These are phyloP conservation scores for Anseranas semipalmata DNA, from an alignment of 2,113 vertebrate genomes.

Conservation along the genomic window DNA sequence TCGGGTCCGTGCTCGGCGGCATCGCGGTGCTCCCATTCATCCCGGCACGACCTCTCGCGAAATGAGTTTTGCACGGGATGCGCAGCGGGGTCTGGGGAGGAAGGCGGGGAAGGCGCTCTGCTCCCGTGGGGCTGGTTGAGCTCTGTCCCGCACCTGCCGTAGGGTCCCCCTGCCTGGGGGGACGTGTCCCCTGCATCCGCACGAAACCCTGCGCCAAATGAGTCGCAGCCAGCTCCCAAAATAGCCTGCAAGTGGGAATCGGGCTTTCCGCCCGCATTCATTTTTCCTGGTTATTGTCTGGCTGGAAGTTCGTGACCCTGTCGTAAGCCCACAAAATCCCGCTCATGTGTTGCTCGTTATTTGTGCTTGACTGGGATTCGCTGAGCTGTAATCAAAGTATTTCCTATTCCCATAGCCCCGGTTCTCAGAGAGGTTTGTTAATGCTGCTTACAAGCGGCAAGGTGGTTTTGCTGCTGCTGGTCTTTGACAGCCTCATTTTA, in stretches of 20 bases:
- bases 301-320: not conserved
- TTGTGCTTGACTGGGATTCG: constrained; percentile 53
- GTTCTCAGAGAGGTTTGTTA: not conserved
- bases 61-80: not conserved
- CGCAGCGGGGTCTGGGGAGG: rapidly evolving
- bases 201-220: not conserved
- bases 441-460: not conserved
- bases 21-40: not conserved
- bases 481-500: not conserved
- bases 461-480: not conserved
- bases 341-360: constrained; percentile 59
- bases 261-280: not conserved
- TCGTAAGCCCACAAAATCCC: not conserved
- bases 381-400: constrained; percentile 50
- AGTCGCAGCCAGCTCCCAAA: not conserved
- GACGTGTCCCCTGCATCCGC: not conserved
- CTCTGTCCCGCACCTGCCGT: rapidly evolving
- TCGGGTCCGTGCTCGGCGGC: not conserved
- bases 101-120: not conserved
- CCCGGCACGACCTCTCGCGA: not conserved
- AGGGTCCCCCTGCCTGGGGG: not conserved
- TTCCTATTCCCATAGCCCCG: constrained; percentile 23
- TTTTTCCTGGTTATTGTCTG: constrained; percentile 53
- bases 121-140: not conserved
- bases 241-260: not conserved